Base-by-base conservation (phyloP, 2,797 vertebrate genomes). In the Stomatorhinus walkeri region DNA sequence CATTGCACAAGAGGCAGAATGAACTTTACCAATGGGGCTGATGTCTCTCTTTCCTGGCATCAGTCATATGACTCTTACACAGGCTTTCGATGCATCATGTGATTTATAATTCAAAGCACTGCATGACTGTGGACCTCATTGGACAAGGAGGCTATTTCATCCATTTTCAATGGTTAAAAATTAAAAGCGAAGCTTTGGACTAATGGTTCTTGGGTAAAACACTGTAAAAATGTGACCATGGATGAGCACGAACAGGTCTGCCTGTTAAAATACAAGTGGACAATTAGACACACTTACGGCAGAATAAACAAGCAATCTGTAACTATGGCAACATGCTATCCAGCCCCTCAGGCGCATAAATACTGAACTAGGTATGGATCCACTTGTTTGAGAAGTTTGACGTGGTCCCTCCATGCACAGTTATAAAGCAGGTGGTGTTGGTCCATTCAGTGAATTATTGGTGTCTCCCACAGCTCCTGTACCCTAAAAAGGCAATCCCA, bases 21-120 rank as follows among this genome's bases (percentile, higher is more conserved):
- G 94, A 96, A 96, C 94, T 96, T 94, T 95, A 95, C 96, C 95
- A 87, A 91, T 88, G 93, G 89, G 91, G 91, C 89, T 92, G 87
- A 87, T 0, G 89, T 91, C 91, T 92, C 91, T 89, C 89, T 52
- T 90, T 90, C 48, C 64, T 19, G 43, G 81, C 48, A 24, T 46
- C 28, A 22, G 84, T 87, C 68, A 79, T n/a, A n/a, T 64, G 89
- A 79, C 72, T n/a, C 87, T 59, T 85, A 64, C 32, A 32, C 40
- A 22, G 86, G 83, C 51, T 49, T n/a, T 64, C 59, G 51, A 87
- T 52, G 51, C 51, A 87, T 49, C 68, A 76, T 87, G 48, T 36
- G 83, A 89, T 52, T 54, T 5, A 12, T 12, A 76, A 56, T 54
- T 85, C 51, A 87, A 89, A 52, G 84, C 61, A 22, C 46, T 3